phyloP scores from a whole-genome alignment of 2,888 invertebrate genomes.

The Stenoptilia bipunctidactyla region DNA sequence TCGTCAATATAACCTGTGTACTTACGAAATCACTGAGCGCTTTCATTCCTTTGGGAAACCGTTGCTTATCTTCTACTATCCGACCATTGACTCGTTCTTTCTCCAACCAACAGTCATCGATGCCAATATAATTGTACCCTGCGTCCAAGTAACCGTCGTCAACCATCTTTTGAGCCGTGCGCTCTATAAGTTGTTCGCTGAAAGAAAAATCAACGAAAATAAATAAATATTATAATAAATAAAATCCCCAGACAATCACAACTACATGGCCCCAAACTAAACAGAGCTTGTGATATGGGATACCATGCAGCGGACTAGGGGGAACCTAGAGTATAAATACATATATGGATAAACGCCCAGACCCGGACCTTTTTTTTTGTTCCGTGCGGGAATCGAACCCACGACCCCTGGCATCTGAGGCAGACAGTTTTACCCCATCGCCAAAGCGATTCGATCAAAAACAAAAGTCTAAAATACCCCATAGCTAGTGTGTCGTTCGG shows the following conservation, averaged over 20 bases:
- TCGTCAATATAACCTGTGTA: too few relatives aligned
- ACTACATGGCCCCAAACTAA: too few relatives aligned
- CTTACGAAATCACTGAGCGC: conserved; percentile 79
- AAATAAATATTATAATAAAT: neutral
- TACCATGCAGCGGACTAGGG: too few relatives aligned
- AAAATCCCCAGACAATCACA: too few relatives aligned
- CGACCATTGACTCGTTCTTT: conserved; percentile 67
- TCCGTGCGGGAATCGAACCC: too few relatives aligned
- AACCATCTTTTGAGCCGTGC: conserved; percentile 73
- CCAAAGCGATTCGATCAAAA: conserved; percentile 3
- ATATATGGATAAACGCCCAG: too few relatives aligned
- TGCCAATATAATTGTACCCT: conserved; percentile 80
- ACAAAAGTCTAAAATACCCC: neutral
- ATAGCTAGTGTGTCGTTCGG: too few relatives aligned
- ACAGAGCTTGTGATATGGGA: too few relatives aligned
- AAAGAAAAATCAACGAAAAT: neutral
- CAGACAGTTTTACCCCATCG: too few relatives aligned
- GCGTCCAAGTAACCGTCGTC: conserved; percentile 77
- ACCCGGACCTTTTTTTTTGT: too few relatives aligned
- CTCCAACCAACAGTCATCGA: conserved; percentile 85
- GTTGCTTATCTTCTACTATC: conserved; percentile 73
- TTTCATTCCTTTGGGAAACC: conserved; percentile 83
- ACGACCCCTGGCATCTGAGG: too few relatives aligned
- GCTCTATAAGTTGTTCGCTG: conserved; percentile 74
- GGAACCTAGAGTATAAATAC: too few relatives aligned